Conservation (phyloP, 2,113 vertebrate genomes). For the Reinhardtius hippoglossoides region DNA sequence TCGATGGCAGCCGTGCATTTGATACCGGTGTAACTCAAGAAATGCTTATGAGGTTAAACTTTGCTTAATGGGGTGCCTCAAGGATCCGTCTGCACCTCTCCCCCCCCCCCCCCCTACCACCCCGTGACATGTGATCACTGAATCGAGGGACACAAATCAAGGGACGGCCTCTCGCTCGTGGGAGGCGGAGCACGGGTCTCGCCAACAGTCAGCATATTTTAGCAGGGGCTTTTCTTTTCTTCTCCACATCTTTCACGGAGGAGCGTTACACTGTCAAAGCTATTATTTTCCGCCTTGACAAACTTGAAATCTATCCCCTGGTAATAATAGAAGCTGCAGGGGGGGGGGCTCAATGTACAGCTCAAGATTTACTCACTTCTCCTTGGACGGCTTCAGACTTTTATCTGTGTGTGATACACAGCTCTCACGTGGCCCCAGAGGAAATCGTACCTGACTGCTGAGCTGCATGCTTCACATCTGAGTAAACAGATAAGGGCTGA, state of each 20-base stretch:
- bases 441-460: conserved; percentile 8
- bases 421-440: conserved; percentile 24
- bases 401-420: conserved; percentile 43
- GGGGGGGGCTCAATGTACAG: conserved; percentile 52
- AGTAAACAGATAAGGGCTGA: conserved; percentile 21
- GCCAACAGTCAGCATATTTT: conserved; percentile 55
- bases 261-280: conserved; percentile 58
- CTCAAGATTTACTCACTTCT: conserved; percentile 57
- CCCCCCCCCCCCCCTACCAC: neutral
- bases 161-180: conserved; percentile 32
- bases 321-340: conserved; percentile 52
- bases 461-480: conserved; percentile 31
- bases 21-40: conserved; percentile 70
- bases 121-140: conserved; percentile 63
- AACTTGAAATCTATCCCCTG: conserved; percentile 62
- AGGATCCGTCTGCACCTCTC: conserved; percentile 63
- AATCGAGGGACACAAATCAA: conserved; percentile 72
- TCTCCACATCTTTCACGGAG: conserved; percentile 36
- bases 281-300: conserved; percentile 73
- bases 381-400: conserved; percentile 44
- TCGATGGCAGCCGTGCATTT: conserved; percentile 48
- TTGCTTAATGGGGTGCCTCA: conserved; percentile 74
- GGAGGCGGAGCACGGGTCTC: conserved; percentile 33
- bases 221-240: conserved; percentile 35
- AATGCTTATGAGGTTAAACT: conserved; percentile 66